These are phyloP conservation scores for Ectemnius cavifrons DNA, from an alignment of 2,888 invertebrate genomes.

Conservation along the genomic window DNA sequence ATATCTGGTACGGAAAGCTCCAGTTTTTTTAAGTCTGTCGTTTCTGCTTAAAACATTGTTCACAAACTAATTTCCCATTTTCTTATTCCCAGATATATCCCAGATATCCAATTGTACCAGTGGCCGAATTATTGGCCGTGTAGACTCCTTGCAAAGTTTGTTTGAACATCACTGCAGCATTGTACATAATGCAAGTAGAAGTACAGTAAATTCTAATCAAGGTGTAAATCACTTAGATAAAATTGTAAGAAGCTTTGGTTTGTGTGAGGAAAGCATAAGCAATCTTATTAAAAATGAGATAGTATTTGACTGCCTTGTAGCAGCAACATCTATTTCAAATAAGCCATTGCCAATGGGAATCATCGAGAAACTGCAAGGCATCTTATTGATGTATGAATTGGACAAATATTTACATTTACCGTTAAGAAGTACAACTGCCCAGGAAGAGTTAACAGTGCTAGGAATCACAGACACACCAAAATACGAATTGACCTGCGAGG, in stretches of 20 bases:
- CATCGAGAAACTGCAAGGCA: constrained; percentile 60
- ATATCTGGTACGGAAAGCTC: constrained; percentile 60
- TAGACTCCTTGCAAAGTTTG: constrained; percentile 54
- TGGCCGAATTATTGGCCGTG: constrained; percentile 48
- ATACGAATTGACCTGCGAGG: constrained; percentile 70
- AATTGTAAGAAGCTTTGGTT: constrained; percentile 48
- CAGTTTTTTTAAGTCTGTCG: background rate
- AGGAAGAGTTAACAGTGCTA: constrained; percentile 63
- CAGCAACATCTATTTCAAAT: constrained; percentile 48
- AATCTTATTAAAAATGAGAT: constrained; percentile 63
- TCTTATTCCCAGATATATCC: constrained; percentile 63
- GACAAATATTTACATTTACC: constrained; percentile 67
- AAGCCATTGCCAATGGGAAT: constrained; percentile 43
- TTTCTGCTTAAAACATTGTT: background rate
- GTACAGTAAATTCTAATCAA: constrained; percentile 29
- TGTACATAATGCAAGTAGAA: constrained; percentile 32
- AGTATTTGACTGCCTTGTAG: constrained; percentile 64
- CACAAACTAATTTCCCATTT: background rate
- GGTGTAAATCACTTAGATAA: constrained; percentile 46
- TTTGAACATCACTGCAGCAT: constrained; percentile 48
- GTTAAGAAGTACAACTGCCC: constrained; percentile 47
- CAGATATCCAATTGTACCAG: constrained; percentile 64
- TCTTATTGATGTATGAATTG: constrained; percentile 60
- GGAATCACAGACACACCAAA: constrained; percentile 68
- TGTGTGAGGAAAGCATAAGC: constrained; percentile 62